A percentile compares a stretch with the other conserved stretches of the same genome.
phyloP scores from a whole-genome alignment of 2,797 vertebrate species.

The Petrocephalus sullivani region DNA sequence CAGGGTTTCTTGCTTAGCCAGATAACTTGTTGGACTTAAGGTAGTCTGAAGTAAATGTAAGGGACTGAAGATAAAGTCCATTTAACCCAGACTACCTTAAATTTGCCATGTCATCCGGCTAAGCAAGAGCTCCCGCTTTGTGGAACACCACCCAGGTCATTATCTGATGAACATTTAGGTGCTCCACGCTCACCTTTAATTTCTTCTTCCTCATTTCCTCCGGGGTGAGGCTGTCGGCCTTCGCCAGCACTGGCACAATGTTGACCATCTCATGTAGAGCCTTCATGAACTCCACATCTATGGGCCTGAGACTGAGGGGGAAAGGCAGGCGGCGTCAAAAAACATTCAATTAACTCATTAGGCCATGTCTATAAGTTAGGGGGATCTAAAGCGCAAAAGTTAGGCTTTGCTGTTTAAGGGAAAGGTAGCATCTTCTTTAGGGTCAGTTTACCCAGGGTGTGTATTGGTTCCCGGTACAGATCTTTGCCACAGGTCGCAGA shows the following conservation, averaged over 20 bases:
- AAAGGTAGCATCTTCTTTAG: background rate
- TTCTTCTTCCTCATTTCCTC: slow-evolving; percentile 87
- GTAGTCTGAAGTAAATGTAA: background rate
- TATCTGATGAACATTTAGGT: background rate
- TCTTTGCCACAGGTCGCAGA: background rate
- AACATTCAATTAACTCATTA: background rate
- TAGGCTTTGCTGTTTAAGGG: background rate
- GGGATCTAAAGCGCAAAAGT: background rate
- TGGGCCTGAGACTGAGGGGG: slow-evolving; percentile 74
- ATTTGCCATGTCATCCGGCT: background rate
- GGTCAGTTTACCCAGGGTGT: background rate
- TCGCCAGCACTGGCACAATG: slow-evolving; percentile 89
- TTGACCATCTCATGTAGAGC: slow-evolving; percentile 94
- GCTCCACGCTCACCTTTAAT: slow-evolving; percentile 66
- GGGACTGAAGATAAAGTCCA: background rate
- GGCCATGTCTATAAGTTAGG: background rate
- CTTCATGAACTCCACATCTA: slow-evolving; percentile 95
- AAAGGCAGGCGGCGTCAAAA: background rate
- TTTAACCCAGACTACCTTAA: background rate
- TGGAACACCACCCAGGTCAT: background rate
- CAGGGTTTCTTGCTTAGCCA: background rate
- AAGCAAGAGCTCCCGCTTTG: background rate
- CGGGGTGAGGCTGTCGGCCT: slow-evolving; percentile 90
- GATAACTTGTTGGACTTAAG: background rate
- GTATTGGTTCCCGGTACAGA: background rate